A percentile compares a stretch with the other conserved stretches of the same genome.
Evolutionary conservation across 2,888 invertebrate genomes (phyloP).

Genomic region (Andrena fulva): DNA sequence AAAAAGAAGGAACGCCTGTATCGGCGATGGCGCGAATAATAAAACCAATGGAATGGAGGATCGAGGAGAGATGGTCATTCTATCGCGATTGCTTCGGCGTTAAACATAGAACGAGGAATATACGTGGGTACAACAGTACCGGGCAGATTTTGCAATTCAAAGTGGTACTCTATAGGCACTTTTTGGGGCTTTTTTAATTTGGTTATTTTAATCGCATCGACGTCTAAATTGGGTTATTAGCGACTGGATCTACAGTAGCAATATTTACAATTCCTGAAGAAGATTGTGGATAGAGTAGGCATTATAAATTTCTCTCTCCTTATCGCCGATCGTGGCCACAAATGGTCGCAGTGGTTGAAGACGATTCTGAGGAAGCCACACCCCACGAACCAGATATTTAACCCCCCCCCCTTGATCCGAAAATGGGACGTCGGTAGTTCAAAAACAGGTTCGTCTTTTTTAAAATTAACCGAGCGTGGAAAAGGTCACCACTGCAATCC

Average conservation of each 20-base stretch:
- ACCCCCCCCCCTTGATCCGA: not conserved
- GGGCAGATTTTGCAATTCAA: not conserved
- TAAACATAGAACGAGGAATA: constrained; percentile 23
- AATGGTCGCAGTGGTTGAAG: constrained; percentile 25
- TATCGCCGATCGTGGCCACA: not conserved
- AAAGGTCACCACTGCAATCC: constrained; percentile 24
- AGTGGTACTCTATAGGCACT: not conserved
- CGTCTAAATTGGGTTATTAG: too few species aligned
- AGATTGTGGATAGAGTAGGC: too few species aligned
- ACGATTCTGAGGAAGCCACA: constrained; percentile 42
- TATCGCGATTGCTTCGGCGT: not conserved
- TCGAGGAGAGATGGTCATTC: constrained; percentile 23
- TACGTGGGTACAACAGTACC: not conserved
- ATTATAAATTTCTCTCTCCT: not conserved
- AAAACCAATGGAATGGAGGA: constrained; percentile 41
- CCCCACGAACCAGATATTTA: constrained; percentile 24
- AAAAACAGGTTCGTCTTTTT: constrained; percentile 42
- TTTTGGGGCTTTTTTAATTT: not conserved
- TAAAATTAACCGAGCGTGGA: constrained; percentile 48
- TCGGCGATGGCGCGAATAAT: constrained; percentile 58
- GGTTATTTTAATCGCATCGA: too few species aligned
- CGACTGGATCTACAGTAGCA: too few species aligned
- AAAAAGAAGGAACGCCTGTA: constrained; percentile 37
- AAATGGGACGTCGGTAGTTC: constrained; percentile 32
- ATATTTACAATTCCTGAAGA: too few species aligned